phyloP scores from a whole-genome alignment of 2,797 vertebrate genomes.

The Phaenicophaeus curvirostris region DNA sequence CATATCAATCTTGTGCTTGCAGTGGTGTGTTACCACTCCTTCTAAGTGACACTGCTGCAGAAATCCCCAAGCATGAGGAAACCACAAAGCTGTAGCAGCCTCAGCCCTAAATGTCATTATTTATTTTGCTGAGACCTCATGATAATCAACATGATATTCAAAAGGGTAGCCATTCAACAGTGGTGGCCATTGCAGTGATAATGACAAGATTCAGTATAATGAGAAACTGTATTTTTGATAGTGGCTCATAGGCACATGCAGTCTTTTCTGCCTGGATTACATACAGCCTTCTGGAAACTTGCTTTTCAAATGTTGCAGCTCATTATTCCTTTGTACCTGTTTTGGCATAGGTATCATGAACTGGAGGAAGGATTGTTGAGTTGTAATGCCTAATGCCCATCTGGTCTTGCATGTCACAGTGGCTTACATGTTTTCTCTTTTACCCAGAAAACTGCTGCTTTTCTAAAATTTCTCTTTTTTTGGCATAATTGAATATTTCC shows the following conservation, averaged over 20 bases:
- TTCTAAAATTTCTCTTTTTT: not conserved
- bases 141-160: not conserved
- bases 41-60: not conserved
- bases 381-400: not conserved
- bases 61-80: not conserved
- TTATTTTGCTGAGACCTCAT: not conserved
- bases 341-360: not conserved
- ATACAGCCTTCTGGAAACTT: not conserved
- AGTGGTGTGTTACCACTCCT: not conserved
- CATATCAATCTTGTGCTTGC: not conserved
- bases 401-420: not conserved
- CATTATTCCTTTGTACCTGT: not conserved
- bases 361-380: not conserved
- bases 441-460: not conserved
- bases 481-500: slow-evolving; percentile 13
- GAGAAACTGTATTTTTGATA: not conserved
- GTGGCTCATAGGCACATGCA: not conserved
- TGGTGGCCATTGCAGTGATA: not conserved
- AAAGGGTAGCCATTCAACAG: not conserved
- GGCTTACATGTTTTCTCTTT: not conserved
- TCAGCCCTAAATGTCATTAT: not conserved
- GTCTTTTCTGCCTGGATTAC: not conserved
- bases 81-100: not conserved
- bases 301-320: not conserved
- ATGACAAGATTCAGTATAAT: not conserved